Percentiles rank a stretch among this genome's conserved stretches.
These are phyloP conservation scores for Halictus rubicundus DNA, from an alignment of 1,140 invertebrate species.

Conservation along the genomic window DNA sequence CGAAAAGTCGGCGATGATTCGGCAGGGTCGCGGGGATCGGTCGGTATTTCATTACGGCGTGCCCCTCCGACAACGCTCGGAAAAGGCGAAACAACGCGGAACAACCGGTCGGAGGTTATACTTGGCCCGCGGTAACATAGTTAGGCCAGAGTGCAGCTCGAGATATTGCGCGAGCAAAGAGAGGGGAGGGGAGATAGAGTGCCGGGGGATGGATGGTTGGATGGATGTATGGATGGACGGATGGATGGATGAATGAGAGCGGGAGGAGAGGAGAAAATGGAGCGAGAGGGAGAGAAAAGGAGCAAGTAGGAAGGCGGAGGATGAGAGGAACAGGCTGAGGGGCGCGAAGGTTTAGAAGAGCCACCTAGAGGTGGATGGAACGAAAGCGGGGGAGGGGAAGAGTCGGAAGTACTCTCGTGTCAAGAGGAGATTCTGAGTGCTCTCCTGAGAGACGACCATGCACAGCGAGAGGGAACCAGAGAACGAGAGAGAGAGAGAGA, in stretches of 20 bases:
- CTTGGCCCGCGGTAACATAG: slow-evolving; percentile 59
- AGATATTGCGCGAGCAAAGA: slow-evolving; percentile 36
- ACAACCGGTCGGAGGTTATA: slow-evolving; percentile 52
- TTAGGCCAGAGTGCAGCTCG: slow-evolving; percentile 48
- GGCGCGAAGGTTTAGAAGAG: slow-evolving; percentile 62
- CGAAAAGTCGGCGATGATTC: neutral
- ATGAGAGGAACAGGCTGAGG: slow-evolving; percentile 49
- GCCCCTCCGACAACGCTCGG: slow-evolving; percentile 12
- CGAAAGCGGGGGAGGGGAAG: slow-evolving; percentile 60
- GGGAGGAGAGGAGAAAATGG: slow-evolving; percentile 74
- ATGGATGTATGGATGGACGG: too few relatives aligned
- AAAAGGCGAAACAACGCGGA: slow-evolving; percentile 57
- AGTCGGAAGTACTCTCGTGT: slow-evolving; percentile 75
- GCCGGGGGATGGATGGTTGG: neutral
- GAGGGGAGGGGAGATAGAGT: slow-evolving; percentile 41
- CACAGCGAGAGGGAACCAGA: slow-evolving; percentile 54
- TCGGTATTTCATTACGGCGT: slow-evolving; percentile 40
- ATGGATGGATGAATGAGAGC: neutral
- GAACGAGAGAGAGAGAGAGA: slow-evolving; percentile 66
- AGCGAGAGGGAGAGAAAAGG: slow-evolving; percentile 20
- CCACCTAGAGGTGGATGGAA: slow-evolving; percentile 76
- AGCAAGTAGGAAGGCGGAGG: slow-evolving; percentile 28
- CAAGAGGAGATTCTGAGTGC: slow-evolving; percentile 74
- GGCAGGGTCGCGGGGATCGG: slow-evolving; percentile 4
- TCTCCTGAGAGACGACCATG: slow-evolving; percentile 69